Evolutionary conservation across 2,113 vertebrate genomes (phyloP), one percentile per base, ranked within the genome.

Genomic region (Hippocampus mohnikei): DNA sequence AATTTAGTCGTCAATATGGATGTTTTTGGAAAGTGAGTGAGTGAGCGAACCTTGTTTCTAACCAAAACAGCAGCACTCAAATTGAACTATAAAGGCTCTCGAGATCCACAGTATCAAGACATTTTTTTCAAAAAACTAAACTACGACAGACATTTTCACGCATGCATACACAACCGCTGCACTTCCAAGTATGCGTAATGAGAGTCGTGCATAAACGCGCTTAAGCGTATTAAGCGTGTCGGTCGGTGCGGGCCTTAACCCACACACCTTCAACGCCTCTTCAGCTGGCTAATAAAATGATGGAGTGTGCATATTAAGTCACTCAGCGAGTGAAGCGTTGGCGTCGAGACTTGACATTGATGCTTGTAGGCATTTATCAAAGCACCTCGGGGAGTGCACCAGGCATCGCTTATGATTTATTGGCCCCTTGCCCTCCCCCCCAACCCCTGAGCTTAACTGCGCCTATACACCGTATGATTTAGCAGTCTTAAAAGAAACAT

Each of bases 281-380:
- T 80, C 29, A 23, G 68, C 66, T 2, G 0, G 62, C 67, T 78
- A 80, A 81, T 81, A 71, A 79, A 77, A 77, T 83, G 21, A 46
- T 20, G 75, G 61, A 52, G 15, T 79, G 23, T 48, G 40, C 15
- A 37, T 55, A 70, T 81, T 75, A 76, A 78, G 68, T 63, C 58
- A 33, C 55, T 78, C 58, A 40, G 70, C 62, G 66, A 73, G 65
- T 16, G 44, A 77, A 61, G 63, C 44, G 58, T 75, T 50, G 42
- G 42, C 69, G 53, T 69, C 67, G 75, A 79, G 13, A n/a, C 44
- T 74, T 41, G 74, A 77, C 82, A 70, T 67, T 29, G 59, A 75
- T 60, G 63, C 73, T 68, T 63, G 72, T 53, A 25, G 74, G 64
- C 67, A 72, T 62, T 71, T 74, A 61, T 60, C 72, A 66, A 46